Base-by-base conservation (phyloP, 2,113 vertebrate species). In the Leptocoma aspasia region DNA sequence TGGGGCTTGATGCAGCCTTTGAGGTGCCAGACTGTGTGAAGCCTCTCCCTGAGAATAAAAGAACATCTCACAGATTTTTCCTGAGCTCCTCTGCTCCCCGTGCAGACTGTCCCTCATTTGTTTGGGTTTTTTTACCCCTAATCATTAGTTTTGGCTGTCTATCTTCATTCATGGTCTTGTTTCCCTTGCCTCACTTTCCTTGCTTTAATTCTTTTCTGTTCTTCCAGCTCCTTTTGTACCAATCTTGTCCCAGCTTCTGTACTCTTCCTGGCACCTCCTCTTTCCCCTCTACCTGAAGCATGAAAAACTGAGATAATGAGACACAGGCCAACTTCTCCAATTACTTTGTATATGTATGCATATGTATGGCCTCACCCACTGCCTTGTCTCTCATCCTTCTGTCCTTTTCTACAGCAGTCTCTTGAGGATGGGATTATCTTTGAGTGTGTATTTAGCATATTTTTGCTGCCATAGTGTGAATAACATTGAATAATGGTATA, bases 351-450 rank as follows among this genome's bases (percentile, higher is more conserved):
- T 89, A 49, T 0, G 0, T 69, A 63, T 89, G 69, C 80, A 49
- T 90, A 44, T 92, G 64, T 77, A 82, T 92, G 71, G 76, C 35
- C 42, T 90, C 31, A n/a, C 33, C 23, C 28, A 3, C 53, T 72
- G 63, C 66, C 52, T 85, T 49, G 31, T 57, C 50, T 89, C 77
- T 91, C 41, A 42, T 92, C 84, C 79, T 88, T 52, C 66, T 88
- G 59, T 85, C 84, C 56, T 75, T 83, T 90, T 31, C 69, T 76
- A 20, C 64, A 80, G 75, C 35, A 63, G 71, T 59, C 90, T 83
- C 90, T 70, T 60, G 90, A 83, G 87, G 37, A 56, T 27, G 52
- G 68, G 85, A 94, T 96, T 96, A 73, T 91, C 71, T 93, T 82
- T 73, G 82, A 50, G 56, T 75, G 64, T 66, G 27, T 52, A 56